Base-by-base conservation (phyloP, 2,797 vertebrate species). In the Gephyroberyx darwinii region DNA sequence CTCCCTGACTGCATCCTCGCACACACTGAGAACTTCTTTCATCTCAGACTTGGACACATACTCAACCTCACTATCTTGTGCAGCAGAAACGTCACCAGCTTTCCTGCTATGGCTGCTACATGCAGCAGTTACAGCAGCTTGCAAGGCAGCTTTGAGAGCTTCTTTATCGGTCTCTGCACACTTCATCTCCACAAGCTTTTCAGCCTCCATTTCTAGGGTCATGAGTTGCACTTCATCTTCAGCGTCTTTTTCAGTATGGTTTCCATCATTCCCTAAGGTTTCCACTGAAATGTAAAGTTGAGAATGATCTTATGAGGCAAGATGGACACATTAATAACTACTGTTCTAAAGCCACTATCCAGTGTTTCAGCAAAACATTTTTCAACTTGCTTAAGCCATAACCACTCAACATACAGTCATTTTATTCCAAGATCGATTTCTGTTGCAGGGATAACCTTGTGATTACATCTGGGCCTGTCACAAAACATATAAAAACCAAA, bases 41-140 rank as follows among this genome's bases (percentile, higher is more conserved):
- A 95, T 94, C 71, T 95, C 93, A 35, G 94, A 95, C 84, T 93
- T 95, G 69, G 94, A 94, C 77, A 95, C 94, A 22, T 95, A 95
- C 69, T 95, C 93, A 0, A 93, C 90, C 53, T 93, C 93, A 45
- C 86, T 90, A 3, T 93, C 93, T 47, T 89, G 90, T 65, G 84
- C 79, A 14, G 74, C 35, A 67, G 86, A 65, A 1, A 63, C n/a
- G 2, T 91, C 91, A 13, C 60, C 5, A 3, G 74, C 60, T n/a
- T 75, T 66, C 79, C 84, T 84, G 74, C 78, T 91, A 8, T 90
- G 90, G 80, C 91, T 93, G 84, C 82, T 86, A 63, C 84, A 94
- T 2, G 93, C 91, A 17, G 91, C 71, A 0, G 74, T 88, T 58
- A 95, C 86, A 0, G 93, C 90, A 6, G 92, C 67, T 76, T 93